Percentiles rank a stretch among this genome's conserved stretches.
phyloP scores from a whole-genome alignment of 2,113 vertebrate genomes.

The Bambusicola thoracicus region DNA sequence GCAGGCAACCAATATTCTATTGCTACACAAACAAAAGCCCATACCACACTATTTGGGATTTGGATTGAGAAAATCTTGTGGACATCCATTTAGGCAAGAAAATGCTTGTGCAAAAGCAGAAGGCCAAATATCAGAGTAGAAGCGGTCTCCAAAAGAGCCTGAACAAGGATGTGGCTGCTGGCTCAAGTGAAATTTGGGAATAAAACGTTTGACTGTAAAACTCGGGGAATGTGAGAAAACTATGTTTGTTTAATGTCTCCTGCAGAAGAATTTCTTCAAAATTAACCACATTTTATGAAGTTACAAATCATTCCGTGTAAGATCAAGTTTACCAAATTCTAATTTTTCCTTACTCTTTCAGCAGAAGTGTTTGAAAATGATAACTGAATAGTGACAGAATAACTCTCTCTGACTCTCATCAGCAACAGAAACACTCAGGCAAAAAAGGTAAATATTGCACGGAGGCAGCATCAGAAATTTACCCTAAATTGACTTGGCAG shows the following conservation, averaged over 20 bases:
- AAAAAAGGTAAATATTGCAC: neutral
- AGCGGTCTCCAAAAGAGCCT: neutral
- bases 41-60: neutral
- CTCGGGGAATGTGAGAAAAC: neutral
- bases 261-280: neutral
- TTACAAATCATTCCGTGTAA: neutral
- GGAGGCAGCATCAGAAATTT: constrained; percentile 12
- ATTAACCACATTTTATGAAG: neutral
- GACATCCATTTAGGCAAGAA: neutral
- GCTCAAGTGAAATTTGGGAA: neutral
- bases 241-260: neutral
- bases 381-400: neutral
- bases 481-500: constrained; percentile 12
- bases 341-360: neutral
- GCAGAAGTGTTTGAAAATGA: neutral
- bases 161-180: neutral
- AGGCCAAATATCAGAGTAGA: neutral
- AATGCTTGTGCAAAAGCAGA: neutral
- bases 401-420: neutral
- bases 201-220: neutral
- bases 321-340: neutral
- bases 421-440: constrained; percentile 9
- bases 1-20: neutral
- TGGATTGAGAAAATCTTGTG: neutral
- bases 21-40: neutral